These are phyloP conservation scores for Darevskia mixta DNA, from an alignment of 2,797 vertebrate species.

Conservation along the genomic window DNA sequence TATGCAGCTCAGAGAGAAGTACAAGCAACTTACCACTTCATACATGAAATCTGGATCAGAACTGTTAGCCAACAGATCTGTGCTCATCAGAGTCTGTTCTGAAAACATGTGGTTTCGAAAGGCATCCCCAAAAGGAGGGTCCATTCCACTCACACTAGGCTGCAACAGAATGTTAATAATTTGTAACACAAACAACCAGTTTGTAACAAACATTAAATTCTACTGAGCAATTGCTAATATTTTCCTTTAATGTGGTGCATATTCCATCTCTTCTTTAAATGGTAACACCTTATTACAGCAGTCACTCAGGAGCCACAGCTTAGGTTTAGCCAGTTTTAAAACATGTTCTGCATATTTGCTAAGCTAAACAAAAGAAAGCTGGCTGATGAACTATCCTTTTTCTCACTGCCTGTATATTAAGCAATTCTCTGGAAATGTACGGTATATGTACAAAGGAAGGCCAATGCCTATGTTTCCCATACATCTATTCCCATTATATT, in stretches of 20 bases:
- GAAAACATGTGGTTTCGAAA: conserved; percentile 98
- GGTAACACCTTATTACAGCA: not conserved
- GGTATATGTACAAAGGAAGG: not conserved
- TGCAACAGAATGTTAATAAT: conserved; percentile 61
- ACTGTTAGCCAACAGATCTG: conserved; percentile 94
- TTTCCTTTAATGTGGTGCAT: not conserved
- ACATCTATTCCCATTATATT: not conserved
- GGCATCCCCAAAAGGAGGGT: conserved; percentile 97
- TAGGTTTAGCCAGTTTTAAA: not conserved
- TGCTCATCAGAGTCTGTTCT: conserved; percentile 98
- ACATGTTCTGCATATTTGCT: not conserved
- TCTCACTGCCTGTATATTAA: not conserved
- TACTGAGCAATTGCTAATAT: not conserved
- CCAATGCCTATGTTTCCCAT: not conserved
- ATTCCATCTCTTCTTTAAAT: not conserved
- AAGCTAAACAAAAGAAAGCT: not conserved
- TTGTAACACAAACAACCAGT: not conserved
- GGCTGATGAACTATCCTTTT: not conserved
- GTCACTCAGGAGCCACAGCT: not conserved
- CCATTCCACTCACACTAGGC: conserved; percentile 98
- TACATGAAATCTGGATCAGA: conserved; percentile 99
- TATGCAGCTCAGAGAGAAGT: not conserved
- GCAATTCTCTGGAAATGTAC: not conserved
- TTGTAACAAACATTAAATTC: not conserved
- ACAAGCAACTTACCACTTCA: conserved; percentile 90